These are phyloP conservation scores for Lepidocyrtinus sp. DNA, from an alignment of 2,888 invertebrate genomes.

Conservation along the genomic window DNA sequence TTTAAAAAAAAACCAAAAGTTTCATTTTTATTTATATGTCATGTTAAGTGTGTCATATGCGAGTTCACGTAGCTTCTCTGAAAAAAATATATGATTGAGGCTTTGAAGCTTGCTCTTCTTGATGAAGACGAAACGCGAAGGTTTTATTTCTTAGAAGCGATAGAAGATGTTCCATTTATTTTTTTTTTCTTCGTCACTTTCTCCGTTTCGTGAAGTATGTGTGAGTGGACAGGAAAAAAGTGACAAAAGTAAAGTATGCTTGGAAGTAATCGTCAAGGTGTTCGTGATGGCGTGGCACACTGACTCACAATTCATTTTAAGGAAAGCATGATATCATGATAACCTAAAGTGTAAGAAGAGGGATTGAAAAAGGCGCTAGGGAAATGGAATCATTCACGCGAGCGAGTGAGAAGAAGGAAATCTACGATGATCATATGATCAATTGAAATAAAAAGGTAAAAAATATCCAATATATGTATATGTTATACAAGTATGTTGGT, in stretches of 20 bases:
- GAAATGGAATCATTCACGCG: slow-evolving; percentile 25
- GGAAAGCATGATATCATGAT: neutral
- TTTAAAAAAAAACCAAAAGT: neutral
- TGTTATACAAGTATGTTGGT: too few species aligned
- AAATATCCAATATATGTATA: neutral
- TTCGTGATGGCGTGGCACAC: neutral
- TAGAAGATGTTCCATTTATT: slow-evolving; percentile 36
- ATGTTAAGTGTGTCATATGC: slow-evolving; percentile 15
- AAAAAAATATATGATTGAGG: neutral
- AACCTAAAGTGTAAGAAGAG: slow-evolving; percentile 16
- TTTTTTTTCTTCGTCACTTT: slow-evolving; percentile 2
- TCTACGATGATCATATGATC: slow-evolving; percentile 19
- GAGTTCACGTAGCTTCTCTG: slow-evolving; percentile 9
- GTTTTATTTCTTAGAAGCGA: slow-evolving; percentile 10
- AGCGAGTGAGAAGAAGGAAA: slow-evolving; percentile 10
- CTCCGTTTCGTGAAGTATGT: neutral
- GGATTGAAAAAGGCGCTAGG: slow-evolving; percentile 40
- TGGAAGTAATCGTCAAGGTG: slow-evolving; percentile 18
- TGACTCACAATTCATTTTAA: slow-evolving; percentile 6
- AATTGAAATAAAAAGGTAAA: slow-evolving; percentile 7
- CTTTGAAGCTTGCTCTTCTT: neutral
- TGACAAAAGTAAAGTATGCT: neutral
- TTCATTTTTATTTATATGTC: slow-evolving; percentile 21
- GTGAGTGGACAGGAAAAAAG: neutral
- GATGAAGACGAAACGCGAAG: slow-evolving; percentile 32